Base-by-base conservation (phyloP, 2,113 vertebrate species). In the Sceloporus tristichus region DNA sequence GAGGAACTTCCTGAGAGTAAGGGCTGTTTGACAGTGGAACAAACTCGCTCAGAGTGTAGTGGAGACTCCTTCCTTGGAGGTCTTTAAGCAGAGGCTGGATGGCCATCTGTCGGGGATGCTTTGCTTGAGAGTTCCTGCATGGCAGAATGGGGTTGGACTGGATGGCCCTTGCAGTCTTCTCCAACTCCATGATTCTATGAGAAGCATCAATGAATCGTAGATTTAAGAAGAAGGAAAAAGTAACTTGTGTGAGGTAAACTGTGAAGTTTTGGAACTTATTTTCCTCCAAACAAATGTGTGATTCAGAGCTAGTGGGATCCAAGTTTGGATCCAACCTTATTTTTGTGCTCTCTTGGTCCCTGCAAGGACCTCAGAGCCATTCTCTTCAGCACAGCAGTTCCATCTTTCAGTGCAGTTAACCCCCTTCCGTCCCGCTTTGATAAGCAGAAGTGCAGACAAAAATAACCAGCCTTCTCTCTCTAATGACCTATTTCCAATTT, bases 401-500 rank as follows among this genome's bases (percentile, higher is more conserved):
- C 79, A 29, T 25, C 56, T 66, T 42, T 48, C 73, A n/a, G 2
- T 56, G 48, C 25, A 70, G 88, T 86, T 77, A 82, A 86, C 62
- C 40, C 79, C 48, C 74, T 82, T 18, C 62, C 3, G 13, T 42
- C 48, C 25, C 42, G 25, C 62, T 82, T 89, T 89, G 79, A 82
- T 86, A 86, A 82, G 19, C 65, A 86, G 42, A 77, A 90, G 54
- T 70, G 62, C n/a, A 16, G 71, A 18, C 79, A 88, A 86, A 89
- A 90, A 89, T 68, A 76, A 87, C 71, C 23, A 40, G 83, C 62
- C 88, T 82, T 77, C 23, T 27, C 85, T 74, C 87, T 92, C 92
- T 88, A 73, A 81, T 93, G 94, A 93, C 87, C 87, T 86, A 70
- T 91, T 93, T 94, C 87, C 79, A 92, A 42, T 90, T 85, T 92